Base-by-base conservation (phyloP, 92 coral and sea anemone species). In the Galaxea fascicularis region DNA sequence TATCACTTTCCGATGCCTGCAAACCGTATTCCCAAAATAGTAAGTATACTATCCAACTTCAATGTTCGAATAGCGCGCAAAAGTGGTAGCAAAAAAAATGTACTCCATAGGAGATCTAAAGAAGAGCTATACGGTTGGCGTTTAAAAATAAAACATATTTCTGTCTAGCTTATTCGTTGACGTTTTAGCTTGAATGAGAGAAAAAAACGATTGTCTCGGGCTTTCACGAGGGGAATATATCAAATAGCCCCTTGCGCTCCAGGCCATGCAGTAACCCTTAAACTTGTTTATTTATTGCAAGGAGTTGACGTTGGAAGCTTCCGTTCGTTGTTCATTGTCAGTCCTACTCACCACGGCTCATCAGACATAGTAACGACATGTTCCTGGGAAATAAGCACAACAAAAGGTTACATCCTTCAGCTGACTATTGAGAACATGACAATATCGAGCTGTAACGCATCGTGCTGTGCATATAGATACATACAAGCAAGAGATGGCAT, bases 391-490 rank as follows among this genome's bases (percentile, higher is more conserved):
- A 49, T 73, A 24, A 8, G 18, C 44, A 73, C 77, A 18, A 16
- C 60, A 45, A n/a, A 73, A n/a, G 77, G 77, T 73, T 73, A 73
- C 77, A 73, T 18, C 24, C 62, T 73, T 15, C 59, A 47, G 24
- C 77, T 73, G 41, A 51, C 15, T 8, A 24, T 73, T 18, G 41
- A 27, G 3, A 29, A 73, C 0, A 26, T 73, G 63, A 11, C 62
- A 20, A 73, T 73, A 73, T 51, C 41, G 0, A 49, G 58, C n/a
- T 73, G 77, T 4, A 21, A 56, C 22, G 21, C 16, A 21, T 46
- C 62, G 4, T 56, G 35, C 24, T 73, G 77, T 27, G 25, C 41
- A 1, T 73, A 54, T 73, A 54, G 77, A 73, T 26, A 49, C 35
- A 54, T 73, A 25, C 30, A 29, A 73, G 62, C 52, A 41, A 73